phyloP scores from a whole-genome alignment of 2,888 invertebrate genomes.

The Brachylomia viminalis region DNA sequence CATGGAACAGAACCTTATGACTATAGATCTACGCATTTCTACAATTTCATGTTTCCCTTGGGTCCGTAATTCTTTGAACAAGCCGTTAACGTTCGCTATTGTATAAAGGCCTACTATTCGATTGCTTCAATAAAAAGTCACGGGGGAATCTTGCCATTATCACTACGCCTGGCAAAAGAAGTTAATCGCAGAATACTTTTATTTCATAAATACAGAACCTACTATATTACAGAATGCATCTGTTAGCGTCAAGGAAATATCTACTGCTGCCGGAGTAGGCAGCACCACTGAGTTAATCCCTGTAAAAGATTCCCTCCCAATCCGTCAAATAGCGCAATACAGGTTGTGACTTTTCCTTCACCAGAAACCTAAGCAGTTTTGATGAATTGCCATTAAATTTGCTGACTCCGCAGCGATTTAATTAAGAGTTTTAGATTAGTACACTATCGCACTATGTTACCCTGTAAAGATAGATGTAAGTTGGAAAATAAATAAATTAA shows the following conservation, averaged over 20 bases:
- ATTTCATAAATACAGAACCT: background rate
- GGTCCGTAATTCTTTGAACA: conserved; percentile 43
- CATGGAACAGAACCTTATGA: conserved; percentile 11
- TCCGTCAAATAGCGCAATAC: conserved; percentile 12
- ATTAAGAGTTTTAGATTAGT: no score
- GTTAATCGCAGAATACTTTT: background rate
- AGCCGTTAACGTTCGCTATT: conserved; percentile 14
- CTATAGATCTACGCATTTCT: conserved; percentile 17
- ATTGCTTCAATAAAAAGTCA: conserved; percentile 35
- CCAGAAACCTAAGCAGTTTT: conserved; percentile 26
- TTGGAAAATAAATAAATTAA: no score
- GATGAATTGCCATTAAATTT: conserved; percentile 40
- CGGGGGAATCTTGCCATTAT: background rate
- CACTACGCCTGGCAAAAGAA: background rate
- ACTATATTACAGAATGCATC: background rate
- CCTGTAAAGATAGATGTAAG: no score
- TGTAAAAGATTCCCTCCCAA: background rate
- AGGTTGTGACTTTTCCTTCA: conserved; percentile 23
- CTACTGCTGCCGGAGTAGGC: no score
- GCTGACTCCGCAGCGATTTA: conserved; percentile 16
- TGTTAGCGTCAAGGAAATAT: background rate
- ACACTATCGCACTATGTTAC: no score
- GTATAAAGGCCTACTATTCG: conserved; percentile 22
- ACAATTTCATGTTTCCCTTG: conserved; percentile 27
- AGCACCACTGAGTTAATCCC: background rate